Evolutionary conservation across 2,888 invertebrate genomes (phyloP).

Genomic region (Chrysopilus asiliformis): DNA sequence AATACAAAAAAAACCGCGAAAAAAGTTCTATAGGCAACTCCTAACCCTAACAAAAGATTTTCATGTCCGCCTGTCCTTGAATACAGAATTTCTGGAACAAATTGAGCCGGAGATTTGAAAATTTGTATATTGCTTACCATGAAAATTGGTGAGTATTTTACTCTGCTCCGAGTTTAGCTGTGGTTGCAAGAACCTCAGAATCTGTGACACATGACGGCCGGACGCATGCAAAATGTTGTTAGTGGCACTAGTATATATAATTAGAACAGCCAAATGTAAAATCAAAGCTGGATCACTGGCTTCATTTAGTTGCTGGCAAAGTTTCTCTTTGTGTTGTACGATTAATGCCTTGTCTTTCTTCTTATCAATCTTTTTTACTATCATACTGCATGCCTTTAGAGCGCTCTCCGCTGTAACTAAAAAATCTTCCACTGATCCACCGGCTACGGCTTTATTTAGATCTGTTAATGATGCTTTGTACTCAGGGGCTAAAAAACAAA

Average conservation of each 20-base stretch:
- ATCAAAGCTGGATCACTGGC: conserved; percentile 65
- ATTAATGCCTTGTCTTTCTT: conserved; percentile 70
- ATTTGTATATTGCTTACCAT: conserved; percentile 50
- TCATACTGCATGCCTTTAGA: conserved; percentile 59
- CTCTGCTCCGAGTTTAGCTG: conserved; percentile 54
- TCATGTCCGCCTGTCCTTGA: too few species aligned
- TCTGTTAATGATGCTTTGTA: conserved; percentile 50
- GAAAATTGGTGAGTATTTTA: conserved; percentile 51
- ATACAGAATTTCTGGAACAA: too few species aligned
- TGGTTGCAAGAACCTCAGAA: conserved; percentile 58
- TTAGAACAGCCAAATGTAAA: conserved; percentile 60
- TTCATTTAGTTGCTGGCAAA: conserved; percentile 61
- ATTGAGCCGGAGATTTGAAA: too few species aligned
- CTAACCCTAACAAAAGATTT: too few species aligned
- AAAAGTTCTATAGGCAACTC: too few species aligned
- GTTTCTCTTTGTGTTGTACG: conserved; percentile 64
- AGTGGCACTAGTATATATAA: conserved; percentile 68
- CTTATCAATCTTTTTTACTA: conserved; percentile 78
- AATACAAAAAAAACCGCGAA: too few species aligned
- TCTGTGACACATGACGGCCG: conserved; percentile 77
- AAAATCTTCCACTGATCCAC: conserved; percentile 65
- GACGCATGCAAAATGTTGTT: conserved; percentile 83
- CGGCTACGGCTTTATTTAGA: conserved; percentile 54
- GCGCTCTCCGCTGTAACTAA: conserved; percentile 58
- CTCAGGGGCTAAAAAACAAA: conserved; percentile 41